A percentile compares a stretch with the other conserved stretches of the same genome.
These are phyloP conservation scores for Zaprionus ghesquierei DNA, from an alignment of 1,140 invertebrate species.

Conservation along the genomic window DNA sequence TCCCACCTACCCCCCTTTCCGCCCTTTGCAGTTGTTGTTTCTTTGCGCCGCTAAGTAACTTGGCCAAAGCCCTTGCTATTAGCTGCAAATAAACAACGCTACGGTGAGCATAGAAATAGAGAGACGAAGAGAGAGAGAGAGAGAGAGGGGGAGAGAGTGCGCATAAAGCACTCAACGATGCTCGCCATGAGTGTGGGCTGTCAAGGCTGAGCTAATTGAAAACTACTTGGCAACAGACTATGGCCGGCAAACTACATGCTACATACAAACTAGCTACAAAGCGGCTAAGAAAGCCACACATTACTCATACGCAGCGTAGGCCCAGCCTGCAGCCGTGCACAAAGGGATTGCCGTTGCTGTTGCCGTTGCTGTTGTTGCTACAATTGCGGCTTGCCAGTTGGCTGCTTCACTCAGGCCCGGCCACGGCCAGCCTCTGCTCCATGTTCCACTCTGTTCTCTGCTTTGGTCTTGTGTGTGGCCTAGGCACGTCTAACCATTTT, in stretches of 20 bases:
- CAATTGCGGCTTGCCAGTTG: conserved; percentile 35
- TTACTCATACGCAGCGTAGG: conserved; percentile 70
- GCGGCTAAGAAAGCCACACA: conserved; percentile 61
- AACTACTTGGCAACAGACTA: conserved; percentile 58
- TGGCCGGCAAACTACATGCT: conserved; percentile 33
- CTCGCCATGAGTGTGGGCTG: conserved; percentile 31
- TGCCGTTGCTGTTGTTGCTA: conserved; percentile 5
- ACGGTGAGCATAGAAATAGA: conserved; percentile 11
- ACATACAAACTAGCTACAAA: conserved; percentile 36
- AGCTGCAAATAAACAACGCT: conserved; percentile 18
- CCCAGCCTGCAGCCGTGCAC: conserved; percentile 29
- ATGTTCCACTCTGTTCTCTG: not conserved
- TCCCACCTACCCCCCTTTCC: no score
- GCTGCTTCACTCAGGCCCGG: conserved; percentile 14
- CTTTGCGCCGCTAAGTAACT: conserved; percentile 28
- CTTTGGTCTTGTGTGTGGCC: conserved; percentile 17
- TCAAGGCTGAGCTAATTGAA: conserved; percentile 68
- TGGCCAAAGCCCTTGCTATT: conserved; percentile 5
- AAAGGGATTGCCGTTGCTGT: conserved; percentile 23
- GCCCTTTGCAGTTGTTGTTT: conserved; percentile 12
- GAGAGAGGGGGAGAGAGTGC: not conserved
- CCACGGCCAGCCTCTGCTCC: not conserved
- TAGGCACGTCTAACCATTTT: conserved; percentile 68
- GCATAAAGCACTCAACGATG: conserved; percentile 39
- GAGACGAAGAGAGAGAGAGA: not conserved